Base-by-base conservation (phyloP, 1,140 invertebrate species). In the Mya arenaria region DNA sequence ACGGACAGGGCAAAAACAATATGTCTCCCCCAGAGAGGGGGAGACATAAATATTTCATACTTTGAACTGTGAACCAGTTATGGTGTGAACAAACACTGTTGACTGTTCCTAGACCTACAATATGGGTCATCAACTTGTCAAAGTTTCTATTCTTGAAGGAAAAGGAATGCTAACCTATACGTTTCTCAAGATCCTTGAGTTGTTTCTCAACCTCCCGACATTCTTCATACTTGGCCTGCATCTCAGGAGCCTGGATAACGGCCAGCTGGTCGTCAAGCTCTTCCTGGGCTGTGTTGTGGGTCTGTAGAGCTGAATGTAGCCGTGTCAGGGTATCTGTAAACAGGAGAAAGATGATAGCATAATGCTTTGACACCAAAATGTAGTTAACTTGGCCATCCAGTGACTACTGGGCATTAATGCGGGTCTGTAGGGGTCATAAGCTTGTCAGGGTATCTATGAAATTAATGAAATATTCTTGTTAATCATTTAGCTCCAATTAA, bases 141-240 rank as follows among this genome's bases (percentile, higher is more conserved):
- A 65, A 32, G 23, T 23, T 15, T 4, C 10, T 10, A 10, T 30
- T 13, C 23, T 17, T 4, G 4, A 30, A 15, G 5, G 13, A 65
- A 65, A 32, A 65, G 25, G 17, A 15, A 5, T 23, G 13, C 52
- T 77, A 8, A 90, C 90, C 90, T 30, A 91, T 77, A 85, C 89
- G 89, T 25, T 87, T 60, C 66, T 92, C 91, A 15, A 92, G 83
- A 28, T 86, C 82, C 60, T 81, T 85, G 0, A 92, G 85, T 62
- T 89, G 88, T 30, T 80, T 81, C 72, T 92, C 89, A 1, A 89
- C 89, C n/a, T 91, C 91, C 13, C 87, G 60, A 69, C 89, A 92
- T 78, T 93, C 92, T 37, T 88, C 86, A 60, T 90, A 86, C 68
- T 93, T 92, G n/a, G 84, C 84, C 69, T 89, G 83, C 90, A 92